Base-by-base conservation (phyloP, 2,888 invertebrate species). In the Phortica magna region DNA sequence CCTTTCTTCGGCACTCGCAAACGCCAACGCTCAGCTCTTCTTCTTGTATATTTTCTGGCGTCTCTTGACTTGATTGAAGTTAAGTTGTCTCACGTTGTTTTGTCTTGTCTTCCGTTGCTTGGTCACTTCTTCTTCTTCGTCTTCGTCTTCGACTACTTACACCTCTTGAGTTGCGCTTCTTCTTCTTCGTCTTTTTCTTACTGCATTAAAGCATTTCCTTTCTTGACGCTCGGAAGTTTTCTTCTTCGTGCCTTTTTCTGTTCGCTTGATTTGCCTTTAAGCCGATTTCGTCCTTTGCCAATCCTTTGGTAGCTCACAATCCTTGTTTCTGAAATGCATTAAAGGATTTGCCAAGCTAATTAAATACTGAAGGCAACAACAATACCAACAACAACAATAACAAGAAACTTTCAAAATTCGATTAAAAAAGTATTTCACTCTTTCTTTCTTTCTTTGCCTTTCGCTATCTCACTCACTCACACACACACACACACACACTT, bases 391-490 rank as follows among this genome's bases (percentile, higher is more conserved):
- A 12, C 4, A 48, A 48, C 2, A 12, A 12, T 0, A 12, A 17
- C 14, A 42, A 12, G n/a, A 2, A 67, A 67, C n/a, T 41, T 67
- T 42, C 14, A 7, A 42, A 67, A 42, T 67, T 41, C 67, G 39
- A 67, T 67, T 67, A 67, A 42, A 42, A 17, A 41, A 43, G 7
- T 67, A 77, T 31, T 31, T 31, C 31, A 31, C 31, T 31, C 5
- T 81, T 83, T 82, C 77, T 76, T 80, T 78, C 82, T 82, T 82
- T 82, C 81, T 77, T 83, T 73, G 73, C 55, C 55, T 14, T 31
- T 31, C 1, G 31, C 31, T 31, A 31, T 31, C 31, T 31, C 75
- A 76, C 70, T 74, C 72, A 73, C 75, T 43, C 70, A 48, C 48
- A 70, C 19, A n/a, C n/a, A 39, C 39, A 68, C 70, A 70, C 19